Evolutionary conservation across 2,888 invertebrate species (phyloP), one percentile per base, ranked within the genome.

Genomic region (Griposia aprilina): DNA sequence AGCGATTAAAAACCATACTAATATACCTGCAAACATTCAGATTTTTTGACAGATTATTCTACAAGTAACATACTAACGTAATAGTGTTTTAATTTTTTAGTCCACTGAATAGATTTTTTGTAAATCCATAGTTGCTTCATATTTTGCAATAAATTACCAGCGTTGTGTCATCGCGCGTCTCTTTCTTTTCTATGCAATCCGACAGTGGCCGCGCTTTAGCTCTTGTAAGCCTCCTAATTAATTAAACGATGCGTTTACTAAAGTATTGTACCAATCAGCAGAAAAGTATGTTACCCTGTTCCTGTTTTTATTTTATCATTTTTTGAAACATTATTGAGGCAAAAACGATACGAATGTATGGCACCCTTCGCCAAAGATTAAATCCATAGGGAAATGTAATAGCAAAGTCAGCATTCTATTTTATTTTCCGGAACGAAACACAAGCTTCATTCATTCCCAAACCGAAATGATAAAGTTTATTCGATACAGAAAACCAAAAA

Each of bases 391-490:
- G 52, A 67, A 82, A 79, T 71, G 62, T 71, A 59, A 74, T 50
- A 74, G 72, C 50, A 73, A 63, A 74, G 73, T 83, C 80, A 75
- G 81, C 81, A 65, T 83, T 77, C 55, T n/a, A 63, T 74, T 82
- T 79, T 68, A 78, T 75, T 77, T 59, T 17, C 15, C 55, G 67
- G 70, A 76, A 78, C 62, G 62, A 77, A 78, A 76, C 41, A 63
- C 73, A 57, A 71, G 52, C 55, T 62, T 60, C 41, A 48, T 67
- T 77, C 59, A 72, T 79, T 82, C 68, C 57, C 69, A 75, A 76
- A 78, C 81, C 60, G 55, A 74, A 84, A 84, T 82, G 74, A 85
- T 81, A 79, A 86, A 86, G 78, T 88, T 88, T 84, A 84, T 87
- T 87, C 73, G 79, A 83, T 82, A 82, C 69, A 80, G 41, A 85